Conservation (phyloP, 2,888 invertebrate species). For the Caenorhabditis japonica region DNA sequence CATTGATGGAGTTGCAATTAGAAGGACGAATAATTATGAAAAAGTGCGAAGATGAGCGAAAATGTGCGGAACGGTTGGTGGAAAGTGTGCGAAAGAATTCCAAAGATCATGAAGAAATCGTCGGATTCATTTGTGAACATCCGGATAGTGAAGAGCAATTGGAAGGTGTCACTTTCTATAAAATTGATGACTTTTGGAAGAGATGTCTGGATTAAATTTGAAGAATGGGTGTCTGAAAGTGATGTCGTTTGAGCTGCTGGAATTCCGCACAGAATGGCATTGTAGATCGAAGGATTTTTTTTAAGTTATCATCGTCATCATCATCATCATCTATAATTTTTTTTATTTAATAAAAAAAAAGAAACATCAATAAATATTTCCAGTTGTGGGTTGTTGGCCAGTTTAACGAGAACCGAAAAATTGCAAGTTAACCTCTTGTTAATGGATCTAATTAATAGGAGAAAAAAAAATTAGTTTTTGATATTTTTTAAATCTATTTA, state of each 20-base stretch:
- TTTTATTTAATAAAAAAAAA: slow-evolving; percentile 6
- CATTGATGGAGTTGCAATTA: slow-evolving; percentile 16
- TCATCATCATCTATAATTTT: not conserved
- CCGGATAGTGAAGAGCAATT: slow-evolving; percentile 9
- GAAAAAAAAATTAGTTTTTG: too few species aligned
- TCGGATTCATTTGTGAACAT: slow-evolving; percentile 24
- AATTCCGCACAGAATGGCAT: not conserved
- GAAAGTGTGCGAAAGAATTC: slow-evolving; percentile 6
- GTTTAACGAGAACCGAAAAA: too few species aligned
- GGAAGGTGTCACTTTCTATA: slow-evolving; percentile 37
- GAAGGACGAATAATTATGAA: not conserved
- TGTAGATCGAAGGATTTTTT: not conserved
- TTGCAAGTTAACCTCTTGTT: too few species aligned
- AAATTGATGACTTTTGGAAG: slow-evolving; percentile 15
- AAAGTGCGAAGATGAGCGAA: slow-evolving; percentile 7
- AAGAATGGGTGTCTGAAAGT: not conserved
- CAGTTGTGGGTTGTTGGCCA: too few species aligned
- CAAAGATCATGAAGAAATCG: slow-evolving; percentile 26
- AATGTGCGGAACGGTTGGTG: slow-evolving; percentile 23
- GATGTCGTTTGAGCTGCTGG: not conserved
- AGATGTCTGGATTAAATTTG: slow-evolving; percentile 6
- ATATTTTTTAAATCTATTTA: too few species aligned
- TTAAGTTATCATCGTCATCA: too few species aligned
- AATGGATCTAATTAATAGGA: too few species aligned
- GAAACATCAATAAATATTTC: too few species aligned